Conservation (phyloP, 1,140 invertebrate genomes). For the Episyrphus balteatus region DNA sequence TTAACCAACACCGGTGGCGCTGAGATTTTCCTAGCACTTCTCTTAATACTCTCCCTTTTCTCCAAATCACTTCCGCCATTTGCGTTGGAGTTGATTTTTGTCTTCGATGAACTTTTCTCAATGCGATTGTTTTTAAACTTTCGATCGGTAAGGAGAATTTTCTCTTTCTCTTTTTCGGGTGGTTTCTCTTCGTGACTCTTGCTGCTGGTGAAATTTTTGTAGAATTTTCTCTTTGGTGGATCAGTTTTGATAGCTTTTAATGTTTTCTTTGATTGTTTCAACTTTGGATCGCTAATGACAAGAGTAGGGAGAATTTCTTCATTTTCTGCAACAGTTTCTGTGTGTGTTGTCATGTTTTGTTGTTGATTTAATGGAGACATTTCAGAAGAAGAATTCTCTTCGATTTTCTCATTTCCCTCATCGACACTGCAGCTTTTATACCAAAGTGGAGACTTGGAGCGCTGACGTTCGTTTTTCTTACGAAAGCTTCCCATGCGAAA, state of each 20-base stretch:
- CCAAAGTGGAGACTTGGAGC: no score
- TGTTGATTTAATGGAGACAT: no score
- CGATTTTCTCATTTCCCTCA: no score
- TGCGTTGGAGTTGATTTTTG: conserved; percentile 11
- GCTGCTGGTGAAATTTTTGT: background rate
- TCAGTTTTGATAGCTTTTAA: background rate
- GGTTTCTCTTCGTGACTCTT: background rate
- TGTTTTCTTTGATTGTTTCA: background rate
- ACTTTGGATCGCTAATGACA: no score
- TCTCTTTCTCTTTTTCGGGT: conserved; percentile 11
- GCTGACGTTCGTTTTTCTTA: no score
- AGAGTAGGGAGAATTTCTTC: no score
- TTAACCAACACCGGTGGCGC: background rate
- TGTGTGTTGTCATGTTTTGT: no score
- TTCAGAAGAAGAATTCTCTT: no score
- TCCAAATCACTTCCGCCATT: conserved; percentile 1
- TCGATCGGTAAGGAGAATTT: conserved; percentile 17
- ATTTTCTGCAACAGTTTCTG: no score
- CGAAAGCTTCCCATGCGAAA: no score
- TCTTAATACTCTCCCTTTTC: conserved; percentile 12
- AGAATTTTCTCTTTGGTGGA: background rate
- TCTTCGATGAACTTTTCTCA: conserved; percentile 23
- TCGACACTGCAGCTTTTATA: no score
- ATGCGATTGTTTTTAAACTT: conserved; percentile 23
- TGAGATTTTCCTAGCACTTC: conserved; percentile 10